phyloP scores from a whole-genome alignment of 2,888 invertebrate genomes.

The Sthenelais limicola region DNA sequence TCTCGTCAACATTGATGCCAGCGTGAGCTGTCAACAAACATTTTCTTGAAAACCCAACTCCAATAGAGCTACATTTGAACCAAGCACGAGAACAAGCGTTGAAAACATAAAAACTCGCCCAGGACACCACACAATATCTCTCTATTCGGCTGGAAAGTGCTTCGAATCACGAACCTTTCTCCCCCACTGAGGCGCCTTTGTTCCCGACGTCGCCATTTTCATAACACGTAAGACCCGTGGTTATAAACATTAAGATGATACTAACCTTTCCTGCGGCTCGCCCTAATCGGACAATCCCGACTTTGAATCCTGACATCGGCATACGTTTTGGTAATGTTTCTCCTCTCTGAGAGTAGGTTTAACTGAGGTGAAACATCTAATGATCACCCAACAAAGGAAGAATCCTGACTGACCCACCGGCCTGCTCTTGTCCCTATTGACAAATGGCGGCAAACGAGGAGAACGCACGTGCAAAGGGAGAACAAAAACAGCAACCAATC shows the following conservation, averaged over 20 bases:
- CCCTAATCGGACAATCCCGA: conserved; percentile 73
- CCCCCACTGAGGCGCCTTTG: conserved; percentile 4
- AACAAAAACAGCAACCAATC: conserved; percentile 30
- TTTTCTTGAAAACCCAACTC: too few species aligned
- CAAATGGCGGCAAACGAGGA: conserved; percentile 37
- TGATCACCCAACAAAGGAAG: not conserved
- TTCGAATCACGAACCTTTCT: too few species aligned
- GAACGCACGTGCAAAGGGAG: conserved; percentile 17
- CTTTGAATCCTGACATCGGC: conserved; percentile 65
- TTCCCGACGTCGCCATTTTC: conserved; percentile 40
- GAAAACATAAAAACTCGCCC: too few species aligned
- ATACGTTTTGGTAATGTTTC: not conserved
- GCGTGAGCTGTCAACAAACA: too few species aligned
- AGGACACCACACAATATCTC: too few species aligned
- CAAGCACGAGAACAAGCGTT: too few species aligned
- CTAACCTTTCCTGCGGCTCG: conserved; percentile 73
- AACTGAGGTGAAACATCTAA: not conserved
- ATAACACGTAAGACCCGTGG: not conserved
- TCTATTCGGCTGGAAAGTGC: too few species aligned
- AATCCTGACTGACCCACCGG: not conserved
- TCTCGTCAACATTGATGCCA: too few species aligned
- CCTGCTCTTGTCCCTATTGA: conserved; percentile 7
- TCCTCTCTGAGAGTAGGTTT: not conserved
- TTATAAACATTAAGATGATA: not conserved
- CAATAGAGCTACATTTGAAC: too few species aligned